Conservation (phyloP, 2,797 vertebrate species). For the Ceryle rudis region DNA sequence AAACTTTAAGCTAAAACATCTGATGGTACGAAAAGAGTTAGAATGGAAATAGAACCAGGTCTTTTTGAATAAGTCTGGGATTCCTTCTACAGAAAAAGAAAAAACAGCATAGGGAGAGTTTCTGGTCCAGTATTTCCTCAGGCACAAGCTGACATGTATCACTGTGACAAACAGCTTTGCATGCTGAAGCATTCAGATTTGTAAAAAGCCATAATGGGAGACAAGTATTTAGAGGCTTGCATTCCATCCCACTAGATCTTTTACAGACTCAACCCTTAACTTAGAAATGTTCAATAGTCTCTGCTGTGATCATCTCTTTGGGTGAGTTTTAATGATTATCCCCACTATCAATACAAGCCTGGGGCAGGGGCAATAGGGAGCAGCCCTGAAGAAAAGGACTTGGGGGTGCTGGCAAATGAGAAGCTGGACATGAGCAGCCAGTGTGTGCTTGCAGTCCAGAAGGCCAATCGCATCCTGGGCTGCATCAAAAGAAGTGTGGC, state of each 20-base stretch:
- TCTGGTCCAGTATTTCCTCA: neutral
- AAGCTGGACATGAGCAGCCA: too few relatives aligned
- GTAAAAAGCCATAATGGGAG: neutral
- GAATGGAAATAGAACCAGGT: neutral
- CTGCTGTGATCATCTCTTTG: accelerated
- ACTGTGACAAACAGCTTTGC: neutral
- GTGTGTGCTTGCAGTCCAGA: too few relatives aligned
- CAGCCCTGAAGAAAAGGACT: too few relatives aligned
- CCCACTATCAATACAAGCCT: too few relatives aligned
- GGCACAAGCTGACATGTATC: neutral
- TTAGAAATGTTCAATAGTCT: neutral
- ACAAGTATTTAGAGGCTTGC: neutral
- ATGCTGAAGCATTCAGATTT: neutral
- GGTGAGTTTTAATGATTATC: neutral
- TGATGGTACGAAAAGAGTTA: neutral
- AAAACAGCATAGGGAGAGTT: neutral
- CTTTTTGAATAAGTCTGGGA: neutral
- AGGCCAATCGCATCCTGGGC: too few relatives aligned
- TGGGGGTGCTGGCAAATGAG: too few relatives aligned
- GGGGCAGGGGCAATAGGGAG: too few relatives aligned
- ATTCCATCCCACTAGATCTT: neutral
- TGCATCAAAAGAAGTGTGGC: too few relatives aligned
- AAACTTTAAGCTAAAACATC: neutral
- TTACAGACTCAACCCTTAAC: neutral
- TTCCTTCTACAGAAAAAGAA: neutral